Evolutionary conservation across 2,888 invertebrate species (phyloP).

Genomic region (Bedellia somnulentella): DNA sequence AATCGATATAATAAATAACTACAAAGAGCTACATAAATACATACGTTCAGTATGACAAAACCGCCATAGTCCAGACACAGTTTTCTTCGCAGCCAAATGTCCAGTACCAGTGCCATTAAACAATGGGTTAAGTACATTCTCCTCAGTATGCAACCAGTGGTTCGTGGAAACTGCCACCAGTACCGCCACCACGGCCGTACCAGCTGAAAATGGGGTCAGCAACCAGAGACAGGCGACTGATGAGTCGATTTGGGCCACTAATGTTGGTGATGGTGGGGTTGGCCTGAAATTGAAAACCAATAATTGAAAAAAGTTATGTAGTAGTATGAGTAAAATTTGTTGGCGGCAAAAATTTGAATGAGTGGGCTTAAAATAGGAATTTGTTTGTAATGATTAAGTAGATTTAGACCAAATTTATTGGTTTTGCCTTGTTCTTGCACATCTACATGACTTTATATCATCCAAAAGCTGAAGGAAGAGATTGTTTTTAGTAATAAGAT

Average conservation of each 20-base stretch:
- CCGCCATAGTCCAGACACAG: slow-evolving; percentile 80
- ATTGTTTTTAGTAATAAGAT: no score
- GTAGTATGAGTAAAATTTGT: no score
- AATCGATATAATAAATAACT: not conserved
- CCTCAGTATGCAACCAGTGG: slow-evolving; percentile 87
- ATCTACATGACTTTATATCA: no score
- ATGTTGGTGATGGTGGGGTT: slow-evolving; percentile 43
- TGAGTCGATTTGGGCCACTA: slow-evolving; percentile 57
- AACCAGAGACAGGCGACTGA: slow-evolving; percentile 66
- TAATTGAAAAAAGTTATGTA: no score
- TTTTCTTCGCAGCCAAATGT: slow-evolving; percentile 71
- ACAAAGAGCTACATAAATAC: slow-evolving; percentile 32
- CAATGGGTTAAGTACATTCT: slow-evolving; percentile 76
- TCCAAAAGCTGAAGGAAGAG: no score
- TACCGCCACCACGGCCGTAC: slow-evolving; percentile 71
- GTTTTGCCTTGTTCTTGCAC: no score
- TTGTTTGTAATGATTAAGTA: no score
- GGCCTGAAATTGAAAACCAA: slow-evolving; percentile 38
- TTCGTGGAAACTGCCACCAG: slow-evolving; percentile 74
- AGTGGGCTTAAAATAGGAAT: no score
- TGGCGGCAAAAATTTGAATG: no score
- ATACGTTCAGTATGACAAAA: slow-evolving; percentile 80
- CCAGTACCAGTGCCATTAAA: slow-evolving; percentile 77
- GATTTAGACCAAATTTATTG: no score
- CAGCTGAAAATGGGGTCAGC: slow-evolving; percentile 67